Conservation (phyloP, 2,888 invertebrate species). For the Rhodophaea formosa region DNA sequence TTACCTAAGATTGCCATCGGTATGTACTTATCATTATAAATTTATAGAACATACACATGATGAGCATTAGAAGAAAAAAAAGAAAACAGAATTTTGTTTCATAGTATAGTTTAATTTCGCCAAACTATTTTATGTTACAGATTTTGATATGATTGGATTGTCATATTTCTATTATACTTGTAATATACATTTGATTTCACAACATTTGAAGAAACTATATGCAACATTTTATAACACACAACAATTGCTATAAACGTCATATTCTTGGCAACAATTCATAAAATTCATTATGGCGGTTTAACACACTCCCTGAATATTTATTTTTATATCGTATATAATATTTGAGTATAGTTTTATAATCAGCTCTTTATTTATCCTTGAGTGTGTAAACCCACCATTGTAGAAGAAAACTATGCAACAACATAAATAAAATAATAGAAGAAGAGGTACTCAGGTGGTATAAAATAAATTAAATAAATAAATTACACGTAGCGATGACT, state of each 20-base stretch:
- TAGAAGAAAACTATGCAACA: slow-evolving; percentile 38
- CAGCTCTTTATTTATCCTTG: not conserved
- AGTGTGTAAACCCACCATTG: not conserved
- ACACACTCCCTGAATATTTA: not conserved
- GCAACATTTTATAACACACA: slow-evolving; percentile 19
- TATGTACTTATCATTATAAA: too few relatives aligned
- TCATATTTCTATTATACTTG: slow-evolving; percentile 7
- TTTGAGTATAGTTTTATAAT: too few relatives aligned
- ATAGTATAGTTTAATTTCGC: slow-evolving; percentile 35
- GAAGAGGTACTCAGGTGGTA: slow-evolving; percentile 80
- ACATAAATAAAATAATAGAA: slow-evolving; percentile 57
- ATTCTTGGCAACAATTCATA: slow-evolving; percentile 42
- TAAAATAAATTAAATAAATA: slow-evolving; percentile 51
- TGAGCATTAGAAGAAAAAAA: not conserved
- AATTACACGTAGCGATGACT: slow-evolving; percentile 68
- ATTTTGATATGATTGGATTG: slow-evolving; percentile 18
- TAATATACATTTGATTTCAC: slow-evolving; percentile 13
- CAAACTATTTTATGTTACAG: slow-evolving; percentile 33
- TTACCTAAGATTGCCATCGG: too few relatives aligned
- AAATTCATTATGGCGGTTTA: slow-evolving; percentile 34
- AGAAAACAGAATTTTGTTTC: slow-evolving; percentile 17
- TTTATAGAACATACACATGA: not conserved
- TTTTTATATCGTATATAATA: not conserved
- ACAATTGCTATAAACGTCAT: slow-evolving; percentile 27
- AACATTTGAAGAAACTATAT: slow-evolving; percentile 2